Base-by-base conservation (phyloP, 2,113 vertebrate genomes). In the Plecturocebus donacophilus region DNA sequence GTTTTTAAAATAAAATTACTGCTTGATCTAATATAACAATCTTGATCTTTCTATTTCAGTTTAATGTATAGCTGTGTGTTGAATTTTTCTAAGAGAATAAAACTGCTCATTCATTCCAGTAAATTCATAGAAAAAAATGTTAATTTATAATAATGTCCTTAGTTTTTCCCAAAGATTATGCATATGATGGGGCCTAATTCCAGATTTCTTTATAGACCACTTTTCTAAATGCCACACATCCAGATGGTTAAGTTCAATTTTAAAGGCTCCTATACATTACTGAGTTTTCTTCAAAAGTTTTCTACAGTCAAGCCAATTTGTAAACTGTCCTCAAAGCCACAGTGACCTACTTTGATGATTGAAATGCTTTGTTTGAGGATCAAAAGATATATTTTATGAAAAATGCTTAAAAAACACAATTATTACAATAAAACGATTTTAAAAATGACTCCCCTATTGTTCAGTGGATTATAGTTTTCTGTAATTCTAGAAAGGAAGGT, bases 111-210 rank as follows among this genome's bases (percentile, higher is more conserved):
- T 82, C 56, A 94, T 71, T 96, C 38, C 21, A 49, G 21, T 56
- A 83, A 94, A 90, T 70, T 93, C 77, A 83, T 85, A 83, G 45
- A 85, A 91, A 95, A 81, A 79, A 85, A 52, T 13, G 40, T 83
- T 61, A 75, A 91, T 91, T 93, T 70, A 80, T 40, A 75, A 94
- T 49, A 58, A 80, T 25, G 9, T 52, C 19, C 17, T 89, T 93
- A 90, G 83, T 73, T 97, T 95, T 95, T 79, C 9, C 76, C 70
- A 61, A 97, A 94, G 40, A 38, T 87, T 94, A 56, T 96, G 32
- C 21, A 96, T 93, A 97, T 66, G 32, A 45, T 52, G 25, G 73
- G 13, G 40, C 25, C 49, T 82, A n/a, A 68, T 87, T 87, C 25
- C 25, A 80, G 54, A 87, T 87, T 90, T 95, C 66, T 76, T 58